Percentiles rank a stretch among this genome's conserved stretches.
Conservation (phyloP, 2,113 vertebrate genomes). For the Alethe castanea region DNA sequence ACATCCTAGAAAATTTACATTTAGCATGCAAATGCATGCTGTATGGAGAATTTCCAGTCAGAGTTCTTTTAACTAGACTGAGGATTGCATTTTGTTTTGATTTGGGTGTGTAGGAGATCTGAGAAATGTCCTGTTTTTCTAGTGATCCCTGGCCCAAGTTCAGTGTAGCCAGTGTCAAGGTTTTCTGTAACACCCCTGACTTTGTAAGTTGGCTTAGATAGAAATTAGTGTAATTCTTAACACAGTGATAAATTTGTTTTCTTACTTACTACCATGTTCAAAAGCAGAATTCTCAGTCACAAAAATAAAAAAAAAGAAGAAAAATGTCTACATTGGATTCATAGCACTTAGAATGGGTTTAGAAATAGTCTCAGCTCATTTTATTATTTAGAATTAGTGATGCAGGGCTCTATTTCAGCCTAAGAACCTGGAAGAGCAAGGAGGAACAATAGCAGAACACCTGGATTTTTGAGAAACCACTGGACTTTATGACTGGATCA, state of each 20-base stretch:
- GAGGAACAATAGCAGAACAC: neutral
- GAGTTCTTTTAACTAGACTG: neutral
- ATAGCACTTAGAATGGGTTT: neutral
- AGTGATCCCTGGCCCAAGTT: neutral
- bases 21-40: constrained; percentile 13
- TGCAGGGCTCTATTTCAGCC: neutral
- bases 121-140: neutral
- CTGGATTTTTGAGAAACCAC: neutral
- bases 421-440: neutral
- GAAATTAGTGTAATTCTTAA: neutral
- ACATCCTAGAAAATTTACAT: constrained; percentile 47
- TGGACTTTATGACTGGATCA: neutral
- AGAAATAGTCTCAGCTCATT: neutral
- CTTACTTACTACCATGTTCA: neutral
- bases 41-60: neutral
- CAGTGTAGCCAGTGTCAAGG: neutral
- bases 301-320: no score
- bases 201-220: neutral
- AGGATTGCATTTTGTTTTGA: neutral
- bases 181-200: neutral
- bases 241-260: neutral
- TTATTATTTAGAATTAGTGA: neutral
- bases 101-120: neutral
- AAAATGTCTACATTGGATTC: neutral
- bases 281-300: neutral